Conservation (phyloP, 2,113 vertebrate species). For the Semicossyphus pulcher region DNA sequence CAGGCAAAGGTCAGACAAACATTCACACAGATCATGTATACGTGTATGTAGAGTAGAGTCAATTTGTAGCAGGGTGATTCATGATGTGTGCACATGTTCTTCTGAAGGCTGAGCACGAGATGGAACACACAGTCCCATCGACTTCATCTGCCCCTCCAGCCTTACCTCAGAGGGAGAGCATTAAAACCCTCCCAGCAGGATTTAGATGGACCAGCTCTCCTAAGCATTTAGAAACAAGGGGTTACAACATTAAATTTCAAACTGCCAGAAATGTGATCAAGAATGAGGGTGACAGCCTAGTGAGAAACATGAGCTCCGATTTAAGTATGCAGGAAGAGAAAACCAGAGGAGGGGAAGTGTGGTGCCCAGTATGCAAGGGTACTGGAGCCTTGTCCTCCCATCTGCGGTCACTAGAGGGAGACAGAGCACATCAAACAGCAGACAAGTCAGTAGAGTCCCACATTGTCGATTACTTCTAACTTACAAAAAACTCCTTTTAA, state of each 20-base stretch:
- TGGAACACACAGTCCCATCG: neutral
- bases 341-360: neutral
- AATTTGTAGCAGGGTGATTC: neutral
- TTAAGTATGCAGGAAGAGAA: neutral
- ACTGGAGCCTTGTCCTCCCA: slow-evolving; percentile 19
- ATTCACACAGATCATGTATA: neutral
- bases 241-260: neutral
- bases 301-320: neutral
- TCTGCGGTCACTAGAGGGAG: slow-evolving; percentile 45
- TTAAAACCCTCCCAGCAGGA: neutral
- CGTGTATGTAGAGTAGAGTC: neutral
- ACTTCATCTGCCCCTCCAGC: neutral
- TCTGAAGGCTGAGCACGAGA: slow-evolving; percentile 27
- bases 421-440: slow-evolving; percentile 24
- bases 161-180: neutral
- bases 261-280: neutral
- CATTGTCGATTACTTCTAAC: neutral
- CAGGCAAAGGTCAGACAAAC: slow-evolving; percentile 54
- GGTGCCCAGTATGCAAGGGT: slow-evolving; percentile 26
- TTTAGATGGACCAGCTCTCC: neutral
- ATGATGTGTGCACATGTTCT: slow-evolving; percentile 2
- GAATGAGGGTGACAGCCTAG: slow-evolving; percentile 6
- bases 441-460: slow-evolving; percentile 40
- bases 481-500: neutral
- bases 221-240: neutral